A percentile compares a stretch with the other conserved stretches of the same genome.
Evolutionary conservation across 2,113 vertebrate species (phyloP).

Genomic region (Platycercus adscitus): DNA sequence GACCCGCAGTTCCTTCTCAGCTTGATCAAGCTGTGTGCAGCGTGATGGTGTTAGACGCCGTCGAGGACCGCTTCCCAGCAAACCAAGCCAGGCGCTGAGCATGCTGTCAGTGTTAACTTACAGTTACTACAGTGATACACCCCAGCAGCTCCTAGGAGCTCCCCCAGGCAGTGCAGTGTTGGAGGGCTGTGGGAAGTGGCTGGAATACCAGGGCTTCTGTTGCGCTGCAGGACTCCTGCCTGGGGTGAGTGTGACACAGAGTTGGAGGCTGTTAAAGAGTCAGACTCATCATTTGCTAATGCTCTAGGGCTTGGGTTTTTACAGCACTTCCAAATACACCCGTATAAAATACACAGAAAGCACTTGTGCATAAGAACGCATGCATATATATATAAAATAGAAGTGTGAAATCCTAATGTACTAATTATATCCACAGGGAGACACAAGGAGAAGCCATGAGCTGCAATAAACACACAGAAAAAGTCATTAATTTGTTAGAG

Average conservation of each 20-base stretch:
- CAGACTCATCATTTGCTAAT: neutral
- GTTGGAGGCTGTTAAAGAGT: neutral
- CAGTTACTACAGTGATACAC: neutral
- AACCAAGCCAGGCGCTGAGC: accelerated
- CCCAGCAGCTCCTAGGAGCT: neutral
- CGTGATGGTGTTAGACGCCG: accelerated
- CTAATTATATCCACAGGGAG: slow-evolving; percentile 17
- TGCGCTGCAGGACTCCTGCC: neutral
- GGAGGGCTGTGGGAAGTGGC: neutral
- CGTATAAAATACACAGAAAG: neutral
- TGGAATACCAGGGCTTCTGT: neutral
- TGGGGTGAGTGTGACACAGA: neutral
- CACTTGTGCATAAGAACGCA: neutral
- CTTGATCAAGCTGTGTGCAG: neutral
- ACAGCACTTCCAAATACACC: neutral
- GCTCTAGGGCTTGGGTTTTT: neutral
- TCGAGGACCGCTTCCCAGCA: neutral
- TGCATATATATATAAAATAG: neutral
- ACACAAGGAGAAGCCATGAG: neutral
- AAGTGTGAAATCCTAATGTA: neutral
- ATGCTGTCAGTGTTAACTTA: neutral
- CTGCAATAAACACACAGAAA: neutral
- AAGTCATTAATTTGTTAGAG: neutral
- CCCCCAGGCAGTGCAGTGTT: neutral
- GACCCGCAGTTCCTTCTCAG: neutral